Percentiles rank a stretch among this genome's conserved stretches.
phyloP scores from a whole-genome alignment of 2,113 vertebrate genomes.

The Macaca mulatta region DNA sequence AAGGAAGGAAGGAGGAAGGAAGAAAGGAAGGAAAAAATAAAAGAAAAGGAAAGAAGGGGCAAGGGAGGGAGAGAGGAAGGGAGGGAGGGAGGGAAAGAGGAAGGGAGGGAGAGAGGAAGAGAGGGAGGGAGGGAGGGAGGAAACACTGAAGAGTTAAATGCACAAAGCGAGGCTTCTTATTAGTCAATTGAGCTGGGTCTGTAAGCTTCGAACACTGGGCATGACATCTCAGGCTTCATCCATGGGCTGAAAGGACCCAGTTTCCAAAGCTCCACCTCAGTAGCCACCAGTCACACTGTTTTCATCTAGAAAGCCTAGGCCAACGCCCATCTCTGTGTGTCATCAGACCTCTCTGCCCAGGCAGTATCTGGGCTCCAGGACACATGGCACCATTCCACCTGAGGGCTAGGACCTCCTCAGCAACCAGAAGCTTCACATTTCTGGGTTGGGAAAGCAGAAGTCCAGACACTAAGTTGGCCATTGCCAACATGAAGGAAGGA shows the following conservation, averaged over 20 bases:
- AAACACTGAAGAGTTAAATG: not conserved
- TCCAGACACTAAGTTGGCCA: not conserved
- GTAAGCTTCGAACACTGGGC: not conserved
- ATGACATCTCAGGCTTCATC: not conserved
- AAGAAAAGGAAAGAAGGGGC: too few relatives aligned
- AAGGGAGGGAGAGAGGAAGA: accelerated
- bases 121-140: too few relatives aligned
- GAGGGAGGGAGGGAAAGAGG: too few relatives aligned
- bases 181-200: not conserved
- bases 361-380: not conserved
- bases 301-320: not conserved
- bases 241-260: not conserved
- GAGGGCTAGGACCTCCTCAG: not conserved
- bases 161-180: not conserved
- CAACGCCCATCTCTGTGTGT: not conserved
- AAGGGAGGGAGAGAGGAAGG: too few relatives aligned
- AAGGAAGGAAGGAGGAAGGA: too few relatives aligned
- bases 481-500: not conserved
- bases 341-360: not conserved
- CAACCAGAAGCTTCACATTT: not conserved
- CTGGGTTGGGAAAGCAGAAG: not conserved
- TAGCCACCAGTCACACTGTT: not conserved
- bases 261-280: not conserved
- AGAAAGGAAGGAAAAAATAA: too few relatives aligned
- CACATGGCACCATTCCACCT: not conserved